These are phyloP conservation scores for Rattus norvegicus DNA, from an alignment of 2,113 vertebrate genomes.

Conservation along the genomic window GRCr8 NC_086031.1:15854501-15855000, in stretches of 20 bases:
- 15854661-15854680: background rate
- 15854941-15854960: background rate
- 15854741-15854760: background rate
- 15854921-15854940: background rate
- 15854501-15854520: background rate
- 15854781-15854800: rapidly evolving
- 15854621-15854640: background rate
- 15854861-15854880: background rate
- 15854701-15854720: background rate
- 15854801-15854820: rapidly evolving
- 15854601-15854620: background rate
- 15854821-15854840: too few relatives aligned
- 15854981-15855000: too few relatives aligned
- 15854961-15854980: background rate
- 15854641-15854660: background rate
- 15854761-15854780: rapidly evolving
- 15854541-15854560: background rate
- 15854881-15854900: background rate
- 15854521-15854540: rapidly evolving
- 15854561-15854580: background rate
- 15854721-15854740: rapidly evolving
- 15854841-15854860: background rate
- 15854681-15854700: background rate
- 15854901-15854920: background rate
- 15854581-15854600: rapidly evolving